phyloP scores from a whole-genome alignment of 2,113 vertebrate species.

The Cyprinodon tularosa region DNA sequence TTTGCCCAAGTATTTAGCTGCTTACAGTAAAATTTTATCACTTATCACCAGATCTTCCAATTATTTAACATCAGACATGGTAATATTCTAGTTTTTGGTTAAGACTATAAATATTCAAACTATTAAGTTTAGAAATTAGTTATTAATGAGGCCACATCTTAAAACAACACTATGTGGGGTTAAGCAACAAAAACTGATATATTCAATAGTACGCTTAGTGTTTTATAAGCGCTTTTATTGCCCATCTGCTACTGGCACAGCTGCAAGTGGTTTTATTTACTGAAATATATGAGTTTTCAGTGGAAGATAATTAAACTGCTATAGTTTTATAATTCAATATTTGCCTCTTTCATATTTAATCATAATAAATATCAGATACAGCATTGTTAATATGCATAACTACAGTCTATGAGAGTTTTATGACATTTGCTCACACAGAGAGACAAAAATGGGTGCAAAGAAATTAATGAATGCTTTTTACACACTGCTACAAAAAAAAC shows the following conservation, averaged over 20 bases:
- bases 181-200: conserved; percentile 61
- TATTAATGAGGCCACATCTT: conserved; percentile 27
- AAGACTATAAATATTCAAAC: conserved; percentile 19
- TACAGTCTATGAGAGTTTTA: conserved; percentile 6
- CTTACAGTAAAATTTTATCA: neutral
- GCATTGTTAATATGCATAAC: neutral
- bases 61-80: neutral
- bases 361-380: conserved; percentile 12
- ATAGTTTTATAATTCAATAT: conserved; percentile 31
- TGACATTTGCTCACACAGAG: neutral
- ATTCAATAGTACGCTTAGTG: conserved; percentile 58
- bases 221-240: conserved; percentile 69
- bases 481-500: conserved; percentile 29
- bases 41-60: neutral
- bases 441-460: conserved; percentile 6
- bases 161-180: conserved; percentile 37
- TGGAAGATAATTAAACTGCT: conserved; percentile 51
- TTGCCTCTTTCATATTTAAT: conserved; percentile 33
- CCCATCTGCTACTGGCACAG: conserved; percentile 51
- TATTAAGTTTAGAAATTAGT: conserved; percentile 20
- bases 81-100: conserved; percentile 5
- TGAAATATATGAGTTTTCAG: conserved; percentile 43
- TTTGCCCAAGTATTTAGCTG: conserved; percentile 21
- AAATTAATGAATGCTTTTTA: conserved; percentile 39
- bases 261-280: conserved; percentile 59